phyloP scores from a whole-genome alignment of 2,113 vertebrate species.

The Pyrgilauda ruficollis region DNA sequence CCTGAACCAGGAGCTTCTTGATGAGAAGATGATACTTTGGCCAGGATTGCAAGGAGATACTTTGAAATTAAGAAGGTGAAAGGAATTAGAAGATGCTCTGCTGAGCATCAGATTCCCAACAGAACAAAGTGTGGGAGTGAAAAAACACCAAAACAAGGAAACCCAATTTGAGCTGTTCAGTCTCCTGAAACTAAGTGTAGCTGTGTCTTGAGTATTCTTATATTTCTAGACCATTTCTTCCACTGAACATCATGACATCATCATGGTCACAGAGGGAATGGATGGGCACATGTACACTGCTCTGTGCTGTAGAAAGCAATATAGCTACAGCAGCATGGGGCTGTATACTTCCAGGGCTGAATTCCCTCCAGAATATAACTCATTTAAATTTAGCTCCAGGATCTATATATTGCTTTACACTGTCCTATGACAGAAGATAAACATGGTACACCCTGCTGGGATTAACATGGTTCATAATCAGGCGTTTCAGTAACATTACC shows the following conservation, averaged over 20 bases:
- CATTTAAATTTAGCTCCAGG: slow-evolving; percentile 8
- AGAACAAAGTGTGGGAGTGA: not conserved
- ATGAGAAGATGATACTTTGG: not conserved
- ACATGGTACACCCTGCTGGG: not conserved
- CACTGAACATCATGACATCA: not conserved
- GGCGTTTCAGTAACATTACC: not conserved
- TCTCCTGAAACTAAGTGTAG: not conserved
- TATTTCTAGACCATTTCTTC: not conserved
- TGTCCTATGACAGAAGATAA: not conserved
- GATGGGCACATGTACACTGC: not conserved
- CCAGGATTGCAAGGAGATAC: not conserved
- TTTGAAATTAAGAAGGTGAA: slow-evolving; percentile 22
- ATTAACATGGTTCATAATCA: not conserved
- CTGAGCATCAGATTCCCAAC: not conserved
- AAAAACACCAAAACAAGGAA: not conserved
- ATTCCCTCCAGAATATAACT: not conserved
- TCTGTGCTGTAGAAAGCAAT: not conserved
- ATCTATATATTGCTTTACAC: not conserved
- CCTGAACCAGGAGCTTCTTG: not conserved
- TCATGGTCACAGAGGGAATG: not conserved
- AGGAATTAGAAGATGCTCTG: not conserved
- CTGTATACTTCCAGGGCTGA: not conserved
- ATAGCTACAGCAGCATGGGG: not conserved
- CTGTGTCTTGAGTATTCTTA: not conserved
- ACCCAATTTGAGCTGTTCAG: not conserved